Evolutionary conservation across 2,113 vertebrate genomes (phyloP).

Genomic region (Alces alces): DNA sequence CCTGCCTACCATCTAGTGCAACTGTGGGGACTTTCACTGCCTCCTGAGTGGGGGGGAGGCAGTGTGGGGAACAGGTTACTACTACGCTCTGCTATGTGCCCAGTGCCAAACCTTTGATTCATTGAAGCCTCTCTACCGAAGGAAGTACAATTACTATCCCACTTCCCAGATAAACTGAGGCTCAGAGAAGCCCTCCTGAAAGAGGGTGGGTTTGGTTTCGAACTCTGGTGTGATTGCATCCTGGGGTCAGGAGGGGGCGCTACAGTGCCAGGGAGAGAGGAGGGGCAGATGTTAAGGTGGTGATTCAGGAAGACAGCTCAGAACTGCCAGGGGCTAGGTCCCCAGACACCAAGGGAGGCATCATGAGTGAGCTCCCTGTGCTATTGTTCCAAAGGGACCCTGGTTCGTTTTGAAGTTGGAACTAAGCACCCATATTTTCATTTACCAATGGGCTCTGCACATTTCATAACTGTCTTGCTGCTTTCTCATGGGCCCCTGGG

Average conservation of each 20-base stretch:
- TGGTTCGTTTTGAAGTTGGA: background rate
- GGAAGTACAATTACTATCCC: background rate
- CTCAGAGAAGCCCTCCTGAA: background rate
- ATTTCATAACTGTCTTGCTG: background rate
- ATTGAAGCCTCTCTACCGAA: background rate
- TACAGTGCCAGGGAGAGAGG: background rate
- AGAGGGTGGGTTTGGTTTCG: background rate
- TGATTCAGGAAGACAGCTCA: no score
- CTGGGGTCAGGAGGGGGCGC: background rate
- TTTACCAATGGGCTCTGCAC: background rate
- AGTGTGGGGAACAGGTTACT: background rate
- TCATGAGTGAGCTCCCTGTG: rapidly evolving
- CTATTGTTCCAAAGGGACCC: background rate
- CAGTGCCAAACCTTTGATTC: background rate
- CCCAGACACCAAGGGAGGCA: background rate
- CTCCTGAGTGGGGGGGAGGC: no score
- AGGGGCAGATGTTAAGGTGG: rapidly evolving
- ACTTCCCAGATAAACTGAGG: background rate
- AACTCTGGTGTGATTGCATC: background rate
- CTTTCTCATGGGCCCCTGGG: background rate
- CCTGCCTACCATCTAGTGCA: background rate
- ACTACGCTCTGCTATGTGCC: no score
- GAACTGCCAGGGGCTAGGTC: background rate
- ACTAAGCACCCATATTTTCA: background rate
- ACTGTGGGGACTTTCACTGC: background rate